Conservation (phyloP, 2,888 invertebrate species). For the Drosophila setosimentum region DNA sequence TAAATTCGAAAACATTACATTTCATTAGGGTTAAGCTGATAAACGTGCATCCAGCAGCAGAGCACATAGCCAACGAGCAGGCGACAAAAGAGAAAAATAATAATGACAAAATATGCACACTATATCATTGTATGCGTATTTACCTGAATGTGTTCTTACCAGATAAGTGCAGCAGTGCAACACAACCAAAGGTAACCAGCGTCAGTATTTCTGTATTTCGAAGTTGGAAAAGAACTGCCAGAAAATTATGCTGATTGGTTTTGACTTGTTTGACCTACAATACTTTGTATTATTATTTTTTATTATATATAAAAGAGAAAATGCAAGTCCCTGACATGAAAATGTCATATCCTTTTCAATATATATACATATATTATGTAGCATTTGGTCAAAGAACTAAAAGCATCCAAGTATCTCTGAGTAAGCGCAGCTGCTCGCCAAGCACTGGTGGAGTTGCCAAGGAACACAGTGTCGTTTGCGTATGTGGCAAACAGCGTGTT, state of each 20-base stretch:
- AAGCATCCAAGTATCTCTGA: no score
- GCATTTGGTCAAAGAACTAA: no score
- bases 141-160: not conserved
- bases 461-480: no score
- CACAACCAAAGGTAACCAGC: not conserved
- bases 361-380: not conserved
- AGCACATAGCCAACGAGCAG: constrained; percentile 11
- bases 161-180: not conserved
- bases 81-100: constrained; percentile 13
- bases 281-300: not conserved
- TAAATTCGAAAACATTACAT: constrained; percentile 68
- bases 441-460: no score
- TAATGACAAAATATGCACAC: not conserved
- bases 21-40: constrained; percentile 79
- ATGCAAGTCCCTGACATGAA: not conserved
- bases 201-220: not conserved
- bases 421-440: no score
- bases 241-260: not conserved
- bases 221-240: not conserved
- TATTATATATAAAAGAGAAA: not conserved
- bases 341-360: not conserved
- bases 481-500: no score
- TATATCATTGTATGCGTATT: not conserved
- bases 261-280: not conserved
- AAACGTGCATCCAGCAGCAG: constrained; percentile 56